Evolutionary conservation across 2,888 invertebrate species (phyloP), one percentile per base, ranked within the genome.

Genomic region (Eulithis testata): DNA sequence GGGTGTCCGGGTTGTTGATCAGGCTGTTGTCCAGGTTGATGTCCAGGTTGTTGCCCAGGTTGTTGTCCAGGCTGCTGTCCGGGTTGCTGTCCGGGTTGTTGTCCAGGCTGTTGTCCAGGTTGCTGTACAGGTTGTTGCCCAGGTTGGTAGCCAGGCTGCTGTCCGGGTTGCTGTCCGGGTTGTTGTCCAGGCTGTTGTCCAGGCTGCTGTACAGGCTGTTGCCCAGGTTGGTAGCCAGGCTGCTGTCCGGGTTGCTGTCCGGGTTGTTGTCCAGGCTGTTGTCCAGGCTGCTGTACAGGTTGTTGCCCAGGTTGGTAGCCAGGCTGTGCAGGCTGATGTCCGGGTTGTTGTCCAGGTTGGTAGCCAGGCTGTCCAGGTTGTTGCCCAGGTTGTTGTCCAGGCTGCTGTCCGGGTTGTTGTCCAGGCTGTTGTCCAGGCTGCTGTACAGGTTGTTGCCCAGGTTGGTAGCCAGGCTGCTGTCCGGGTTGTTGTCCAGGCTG

Each of bases 181-280:
- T 14, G 14, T 3, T 12, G 8, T 14, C 47, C 82, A 77, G 4
- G 73, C 57, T 27, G 84, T 5, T 45, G 14, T 2, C 47, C 47
- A 0, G 83, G 77, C 7, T 68, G 65, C 5, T 53, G n/a, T n/a
- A n/a, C n/a, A n/a, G n/a, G n/a, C n/a, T n/a, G n/a, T n/a, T n/a
- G 14, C 55, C 72, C 68, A 5, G 71, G 62, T 7, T 56, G 80
- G 0, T 83, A 77, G 9, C 80, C 84, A 14, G 87, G 45, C 63
- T 84, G 84, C 40, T n/a, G 12, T 1, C 51, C 51, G 8, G 59
- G 43, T 11, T 59, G 27, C 11, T 21, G 11, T 11, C 82, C 83
- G 40, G 76, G 76, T 68, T n/a, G n/a, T 14, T 60, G 60, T n/a
- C 45, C 47, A 47, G 47, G 47, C 8, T 47, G 12, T n/a, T 11